These are phyloP conservation scores for Orthonychiurus folsomi DNA, from an alignment of 2,888 invertebrate species.

Conservation along the genomic window DNA sequence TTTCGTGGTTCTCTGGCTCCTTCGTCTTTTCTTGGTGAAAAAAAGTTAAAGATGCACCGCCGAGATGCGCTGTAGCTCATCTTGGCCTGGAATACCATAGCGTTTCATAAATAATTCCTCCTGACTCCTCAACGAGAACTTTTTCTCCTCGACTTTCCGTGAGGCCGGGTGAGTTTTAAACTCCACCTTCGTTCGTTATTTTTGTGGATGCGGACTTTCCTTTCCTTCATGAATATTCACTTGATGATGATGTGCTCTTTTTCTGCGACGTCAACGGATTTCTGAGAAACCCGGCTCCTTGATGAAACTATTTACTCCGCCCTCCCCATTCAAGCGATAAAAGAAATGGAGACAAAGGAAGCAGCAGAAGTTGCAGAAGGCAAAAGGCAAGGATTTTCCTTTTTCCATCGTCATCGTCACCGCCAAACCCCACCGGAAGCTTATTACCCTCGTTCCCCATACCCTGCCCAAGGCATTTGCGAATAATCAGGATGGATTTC, in stretches of 20 bases:
- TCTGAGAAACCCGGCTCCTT: not conserved
- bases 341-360: not conserved
- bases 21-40: no score
- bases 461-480: no score
- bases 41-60: not conserved
- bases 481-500: no score
- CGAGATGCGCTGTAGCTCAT: not conserved
- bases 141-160: no score
- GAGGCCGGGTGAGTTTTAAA: no score
- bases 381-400: no score
- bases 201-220: not conserved
- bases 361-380: not conserved
- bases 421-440: no score
- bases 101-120: not conserved
- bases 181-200: not conserved
- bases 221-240: not conserved
- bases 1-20: no score
- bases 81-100: not conserved
- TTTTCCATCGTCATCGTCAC: no score
- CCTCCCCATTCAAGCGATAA: no score
- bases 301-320: not conserved
- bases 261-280: not conserved
- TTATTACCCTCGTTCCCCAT: no score
- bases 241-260: not conserved
- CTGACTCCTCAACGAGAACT: not conserved